Evolutionary conservation across 2,113 vertebrate genomes (phyloP).

Genomic region (Planiliza haematocheilus): DNA sequence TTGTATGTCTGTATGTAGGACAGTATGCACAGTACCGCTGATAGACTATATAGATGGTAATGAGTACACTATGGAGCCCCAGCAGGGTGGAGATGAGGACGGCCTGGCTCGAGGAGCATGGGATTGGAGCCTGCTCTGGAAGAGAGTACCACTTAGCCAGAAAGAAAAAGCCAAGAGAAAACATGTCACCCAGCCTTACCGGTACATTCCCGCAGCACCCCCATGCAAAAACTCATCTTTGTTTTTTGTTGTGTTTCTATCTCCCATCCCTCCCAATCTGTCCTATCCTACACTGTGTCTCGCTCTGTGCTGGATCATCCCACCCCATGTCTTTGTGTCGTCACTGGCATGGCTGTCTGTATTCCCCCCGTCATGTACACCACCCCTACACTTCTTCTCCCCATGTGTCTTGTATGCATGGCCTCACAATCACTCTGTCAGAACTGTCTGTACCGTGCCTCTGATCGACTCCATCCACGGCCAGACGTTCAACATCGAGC

Average conservation of each 20-base stretch:
- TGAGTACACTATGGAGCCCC: constrained; percentile 97
- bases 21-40: constrained; percentile 97
- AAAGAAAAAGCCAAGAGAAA: constrained; percentile 95
- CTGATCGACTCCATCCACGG: constrained; percentile 98
- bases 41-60: constrained; percentile 99
- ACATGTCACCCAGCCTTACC: constrained; percentile 95
- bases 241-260: constrained; percentile 81
- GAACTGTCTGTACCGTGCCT: constrained; percentile 97
- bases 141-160: constrained; percentile 94
- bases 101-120: constrained; percentile 97
- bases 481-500: constrained; percentile 88
- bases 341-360: constrained; percentile 29
- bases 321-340: constrained; percentile 61
- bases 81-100: constrained; percentile 99
- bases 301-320: constrained; percentile 1
- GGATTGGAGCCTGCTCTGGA: constrained; percentile 99
- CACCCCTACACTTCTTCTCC: constrained; percentile 22
- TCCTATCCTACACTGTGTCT: constrained; percentile 67
- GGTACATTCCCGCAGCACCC: constrained; percentile 84
- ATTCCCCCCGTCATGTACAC: constrained; percentile 8
- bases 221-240: constrained; percentile 73
- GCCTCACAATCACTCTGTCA: constrained; percentile 78
- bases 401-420: constrained; percentile 57
- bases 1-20: constrained; percentile 88
- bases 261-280: constrained; percentile 72